Base-by-base conservation (phyloP, 2,113 vertebrate species). In the Podarcis muralis region DNA sequence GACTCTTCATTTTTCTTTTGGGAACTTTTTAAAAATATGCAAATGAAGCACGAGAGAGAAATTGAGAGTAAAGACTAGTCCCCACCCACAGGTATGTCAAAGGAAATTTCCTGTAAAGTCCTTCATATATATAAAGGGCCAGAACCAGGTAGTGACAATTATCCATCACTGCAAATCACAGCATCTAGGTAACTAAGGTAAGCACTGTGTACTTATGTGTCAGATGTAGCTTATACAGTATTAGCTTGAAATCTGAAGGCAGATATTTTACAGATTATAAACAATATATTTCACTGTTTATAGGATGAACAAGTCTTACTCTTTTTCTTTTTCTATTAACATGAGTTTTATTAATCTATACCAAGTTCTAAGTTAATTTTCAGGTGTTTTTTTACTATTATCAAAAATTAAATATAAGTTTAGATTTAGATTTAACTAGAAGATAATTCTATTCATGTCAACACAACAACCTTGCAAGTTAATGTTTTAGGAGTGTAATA, bases 21-120 rank as follows among this genome's bases (percentile, higher is more conserved):
- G 85, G 85, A 90, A 90, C 77, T 12, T 90, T 40, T 76, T 69
- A 69, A 80, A 83, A 90, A 90, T 78, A 90, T 90, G 89, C 89
- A 90, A 90, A 90, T 90, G 48, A 48, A 83, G 53, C 43, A 77
- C 2, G 11, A 53, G 40, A 53, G 57, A 69, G 88, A 83, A 35
- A 71, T 68, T 81, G 74, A 83, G 89, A 82, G 75, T 78, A 76
- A 75, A 76, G 65, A 35, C 40, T 76, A 85, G 27, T 59, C 84
- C 43, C 89, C 89, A 78, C 89, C 80, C 85, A 37, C 85, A 65
- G 27, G 23, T 35, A 85, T 37, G 76, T 85, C 22, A 75, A 23
- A 90, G 84, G 65, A 77, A 72, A 66, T 84, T 85, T 80, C 74
- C 71, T 77, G 80, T 11, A 80, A 43, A 62, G 43, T 16, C 5